Evolutionary conservation across 2,113 vertebrate genomes (phyloP), one percentile per base, ranked within the genome.

Genomic region (Ceratotherium simum): DNA sequence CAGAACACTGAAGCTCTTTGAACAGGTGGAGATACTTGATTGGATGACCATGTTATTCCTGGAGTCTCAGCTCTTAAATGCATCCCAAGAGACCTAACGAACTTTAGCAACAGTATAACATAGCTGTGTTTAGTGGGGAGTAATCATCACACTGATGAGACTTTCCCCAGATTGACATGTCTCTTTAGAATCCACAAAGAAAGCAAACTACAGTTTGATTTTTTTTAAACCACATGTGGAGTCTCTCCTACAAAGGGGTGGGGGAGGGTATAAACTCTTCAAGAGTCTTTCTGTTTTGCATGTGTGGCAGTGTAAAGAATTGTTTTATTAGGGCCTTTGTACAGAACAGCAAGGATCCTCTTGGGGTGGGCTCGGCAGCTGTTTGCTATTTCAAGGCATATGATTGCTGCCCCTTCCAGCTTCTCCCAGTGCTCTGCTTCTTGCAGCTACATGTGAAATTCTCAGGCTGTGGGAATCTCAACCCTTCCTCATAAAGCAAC

Each of bases 181-280:
- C 92, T 42, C 1, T 86, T 69, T 92, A 96, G 90, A 86, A 97
- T 91, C 92, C 78, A 96, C 69, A 90, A 76, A 72, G 84, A 89
- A 69, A 80, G 90, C 75, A 73, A 81, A 84, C 6, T 93, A 36
- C 89, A 65, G 13, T 92, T 62, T 27, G 33, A 11, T 67, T 70
- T 79, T 80, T 92, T 70, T 82, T 46, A 3, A 91, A 39, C 48
- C 75, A 60, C 67, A 51, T 54, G 51, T 6, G 58, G 82, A 75
- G 46, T 91, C 21, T 83, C 58, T 92, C 65, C 67, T 90, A 13
- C 56, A 56, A 90, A 48, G 21, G 21, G 25, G 8, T 17, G 6
- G 27, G 36, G 29, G 51, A 54, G 12, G 25, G 54, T 93, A 25
- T 73, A 93, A 92, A 76, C 67, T 36, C 94, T 67, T 33, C 36